Conservation (phyloP, 2,113 vertebrate species). For the Brevimyrus niger region DNA sequence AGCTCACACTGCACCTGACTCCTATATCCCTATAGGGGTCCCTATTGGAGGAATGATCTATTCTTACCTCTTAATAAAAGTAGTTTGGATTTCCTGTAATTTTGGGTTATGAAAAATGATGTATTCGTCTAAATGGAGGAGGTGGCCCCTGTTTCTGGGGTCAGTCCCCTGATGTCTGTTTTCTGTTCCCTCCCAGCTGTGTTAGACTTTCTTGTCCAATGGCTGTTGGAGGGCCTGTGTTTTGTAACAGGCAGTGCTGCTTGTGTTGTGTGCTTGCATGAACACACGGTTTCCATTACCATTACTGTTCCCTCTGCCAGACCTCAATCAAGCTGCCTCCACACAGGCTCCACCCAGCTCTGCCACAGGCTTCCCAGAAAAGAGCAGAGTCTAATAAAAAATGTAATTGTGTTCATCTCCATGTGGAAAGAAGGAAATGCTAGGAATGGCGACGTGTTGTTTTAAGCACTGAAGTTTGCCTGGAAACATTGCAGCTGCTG, state of each 20-base stretch:
- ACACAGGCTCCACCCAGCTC: too few relatives aligned
- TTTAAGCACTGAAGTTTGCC: neutral
- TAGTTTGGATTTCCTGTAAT: slow-evolving; percentile 39
- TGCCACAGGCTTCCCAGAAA: too few relatives aligned
- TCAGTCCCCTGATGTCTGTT: slow-evolving; percentile 42
- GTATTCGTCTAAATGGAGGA: slow-evolving; percentile 44
- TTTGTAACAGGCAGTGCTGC: slow-evolving; percentile 23
- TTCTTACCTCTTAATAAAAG: slow-evolving; percentile 33
- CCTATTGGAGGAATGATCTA: slow-evolving; percentile 32
- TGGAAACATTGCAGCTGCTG: neutral
- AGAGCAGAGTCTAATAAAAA: slow-evolving; percentile 16
- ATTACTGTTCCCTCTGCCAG: slow-evolving; percentile 43
- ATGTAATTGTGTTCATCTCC: slow-evolving; percentile 51
- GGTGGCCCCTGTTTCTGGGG: slow-evolving; percentile 33
- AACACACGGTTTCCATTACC: slow-evolving; percentile 63
- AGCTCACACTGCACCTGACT: too few relatives aligned
- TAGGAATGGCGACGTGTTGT: neutral
- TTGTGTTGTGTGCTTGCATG: slow-evolving; percentile 24
- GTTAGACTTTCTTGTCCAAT: slow-evolving; percentile 9
- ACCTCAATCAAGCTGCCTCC: slow-evolving; percentile 46
- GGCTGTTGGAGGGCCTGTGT: slow-evolving; percentile 27
- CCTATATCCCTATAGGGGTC: too few relatives aligned
- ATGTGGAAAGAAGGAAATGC: neutral
- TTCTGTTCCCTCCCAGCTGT: slow-evolving; percentile 40
- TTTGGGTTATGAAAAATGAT: slow-evolving; percentile 46